Percentiles rank a stretch among this genome's conserved stretches.
These are phyloP conservation scores for Malacoctenus gilli DNA, from an alignment of 2,797 vertebrate species.

Conservation along the genomic window DNA sequence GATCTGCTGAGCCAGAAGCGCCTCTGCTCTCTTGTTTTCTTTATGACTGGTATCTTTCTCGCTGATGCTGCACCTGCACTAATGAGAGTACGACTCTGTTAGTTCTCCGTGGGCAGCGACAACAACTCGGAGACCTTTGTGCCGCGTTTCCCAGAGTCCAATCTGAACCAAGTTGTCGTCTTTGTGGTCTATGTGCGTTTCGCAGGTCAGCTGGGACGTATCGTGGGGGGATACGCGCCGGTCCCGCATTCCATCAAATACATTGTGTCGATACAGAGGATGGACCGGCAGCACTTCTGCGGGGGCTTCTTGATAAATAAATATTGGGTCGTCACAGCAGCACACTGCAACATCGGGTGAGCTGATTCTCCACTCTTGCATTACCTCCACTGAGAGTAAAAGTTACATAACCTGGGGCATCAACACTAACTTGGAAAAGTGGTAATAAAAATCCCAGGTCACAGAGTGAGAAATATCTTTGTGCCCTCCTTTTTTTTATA, in stretches of 20 bases:
- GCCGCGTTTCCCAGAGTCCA: too few species aligned
- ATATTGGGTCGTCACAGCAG: slow-evolving; percentile 83
- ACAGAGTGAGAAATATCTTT: neutral
- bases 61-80: slow-evolving; percentile 27
- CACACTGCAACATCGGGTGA: slow-evolving; percentile 84
- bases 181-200: slow-evolving; percentile 13
- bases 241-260: slow-evolving; percentile 83
- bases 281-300: slow-evolving; percentile 75
- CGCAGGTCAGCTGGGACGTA: slow-evolving; percentile 76
- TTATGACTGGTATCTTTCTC: slow-evolving; percentile 25
- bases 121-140: neutral
- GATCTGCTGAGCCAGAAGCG: slow-evolving; percentile 38
- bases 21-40: slow-evolving; percentile 28
- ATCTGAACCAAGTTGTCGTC: neutral
- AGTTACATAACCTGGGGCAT: neutral
- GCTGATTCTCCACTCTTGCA: slow-evolving; percentile 10
- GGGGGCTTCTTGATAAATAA: slow-evolving; percentile 80
- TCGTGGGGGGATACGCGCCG: slow-evolving; percentile 82
- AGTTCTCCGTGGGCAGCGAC: neutral
- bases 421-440: slow-evolving; percentile 2
- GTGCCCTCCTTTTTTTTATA: slow-evolving; percentile 7
- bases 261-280: slow-evolving; percentile 84
- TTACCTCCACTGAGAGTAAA: slow-evolving; percentile 3
- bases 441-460: neutral
- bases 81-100: slow-evolving; percentile 20